A percentile compares a stretch with the other conserved stretches of the same genome.
Evolutionary conservation across 2,113 vertebrate species (phyloP).

Genomic region (Ochotona curzoniae): DNA sequence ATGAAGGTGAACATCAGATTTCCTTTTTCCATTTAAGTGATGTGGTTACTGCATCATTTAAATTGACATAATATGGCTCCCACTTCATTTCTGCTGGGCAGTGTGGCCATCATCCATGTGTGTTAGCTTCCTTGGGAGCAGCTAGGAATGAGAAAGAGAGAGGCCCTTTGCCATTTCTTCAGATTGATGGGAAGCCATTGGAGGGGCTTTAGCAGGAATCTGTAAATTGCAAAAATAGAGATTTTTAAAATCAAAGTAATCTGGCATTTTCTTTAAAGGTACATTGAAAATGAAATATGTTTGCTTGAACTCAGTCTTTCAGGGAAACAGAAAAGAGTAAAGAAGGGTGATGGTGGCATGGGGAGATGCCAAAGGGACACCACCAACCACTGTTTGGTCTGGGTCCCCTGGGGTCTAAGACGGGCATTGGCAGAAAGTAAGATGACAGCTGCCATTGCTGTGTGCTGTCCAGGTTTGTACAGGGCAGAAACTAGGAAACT

Average conservation of each 20-base stretch:
- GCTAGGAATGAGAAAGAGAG: neutral
- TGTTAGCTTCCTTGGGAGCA: neutral
- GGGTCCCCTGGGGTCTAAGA: rapidly evolving
- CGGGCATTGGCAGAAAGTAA: neutral
- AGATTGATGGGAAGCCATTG: neutral
- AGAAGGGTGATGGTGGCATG: neutral
- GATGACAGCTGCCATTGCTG: neutral
- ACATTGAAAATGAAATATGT: neutral
- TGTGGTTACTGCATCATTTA: neutral
- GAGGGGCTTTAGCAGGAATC: neutral
- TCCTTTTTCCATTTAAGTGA: neutral
- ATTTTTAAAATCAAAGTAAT: neutral
- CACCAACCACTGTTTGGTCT: no score
- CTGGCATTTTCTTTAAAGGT: constrained; percentile 1
- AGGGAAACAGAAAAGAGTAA: neutral
- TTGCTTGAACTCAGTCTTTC: neutral
- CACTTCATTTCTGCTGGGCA: neutral
- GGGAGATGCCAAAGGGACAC: neutral
- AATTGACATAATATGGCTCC: neutral
- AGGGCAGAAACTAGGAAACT: neutral
- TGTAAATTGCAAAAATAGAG: neutral
- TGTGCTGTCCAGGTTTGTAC: rapidly evolving
- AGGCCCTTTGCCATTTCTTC: neutral
- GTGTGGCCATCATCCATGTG: neutral
- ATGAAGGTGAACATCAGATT: neutral